These are phyloP conservation scores for Pseudonaja textilis DNA, from an alignment of 2,113 vertebrate genomes.

Conservation along the genomic window DNA sequence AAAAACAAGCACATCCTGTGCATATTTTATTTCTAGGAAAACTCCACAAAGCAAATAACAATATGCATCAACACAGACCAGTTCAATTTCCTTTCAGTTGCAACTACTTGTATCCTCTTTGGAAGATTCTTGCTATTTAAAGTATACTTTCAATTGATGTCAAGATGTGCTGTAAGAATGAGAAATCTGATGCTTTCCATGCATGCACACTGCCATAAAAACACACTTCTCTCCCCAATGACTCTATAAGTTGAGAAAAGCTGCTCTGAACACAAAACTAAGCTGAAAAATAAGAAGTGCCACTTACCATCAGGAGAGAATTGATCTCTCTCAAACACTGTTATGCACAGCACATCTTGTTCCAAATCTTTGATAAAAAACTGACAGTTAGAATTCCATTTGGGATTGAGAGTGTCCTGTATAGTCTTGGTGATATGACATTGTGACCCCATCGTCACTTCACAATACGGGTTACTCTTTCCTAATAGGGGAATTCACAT, in stretches of 20 bases:
- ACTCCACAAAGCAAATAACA: not conserved
- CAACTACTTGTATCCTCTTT: not conserved
- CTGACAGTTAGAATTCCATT: slow-evolving; percentile 99
- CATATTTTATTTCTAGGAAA: not conserved
- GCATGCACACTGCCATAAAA: not conserved
- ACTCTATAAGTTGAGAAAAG: not conserved
- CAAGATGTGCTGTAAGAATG: not conserved
- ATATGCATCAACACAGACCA: not conserved
- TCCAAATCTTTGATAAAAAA: slow-evolving; percentile 99
- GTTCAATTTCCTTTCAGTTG: not conserved
- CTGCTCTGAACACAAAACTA: not conserved
- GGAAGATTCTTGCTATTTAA: not conserved
- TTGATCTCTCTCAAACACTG: slow-evolving; percentile 97
- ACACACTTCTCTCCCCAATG: not conserved
- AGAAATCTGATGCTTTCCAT: no score
- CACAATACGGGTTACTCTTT: slow-evolving; percentile 97
- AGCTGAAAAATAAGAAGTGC: not conserved
- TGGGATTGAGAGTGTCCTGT: slow-evolving; percentile 95
- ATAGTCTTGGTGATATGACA: slow-evolving; percentile 98
- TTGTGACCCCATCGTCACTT: slow-evolving; percentile 98
- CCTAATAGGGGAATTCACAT: slow-evolving; percentile 69
- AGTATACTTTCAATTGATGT: not conserved
- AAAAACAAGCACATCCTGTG: not conserved
- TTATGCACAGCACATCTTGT: slow-evolving; percentile 97
- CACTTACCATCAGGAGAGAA: slow-evolving; percentile 94